These are phyloP conservation scores for Muraenolepis orangiensis DNA, from an alignment of 2,797 vertebrate species.

Conservation along the genomic window DNA sequence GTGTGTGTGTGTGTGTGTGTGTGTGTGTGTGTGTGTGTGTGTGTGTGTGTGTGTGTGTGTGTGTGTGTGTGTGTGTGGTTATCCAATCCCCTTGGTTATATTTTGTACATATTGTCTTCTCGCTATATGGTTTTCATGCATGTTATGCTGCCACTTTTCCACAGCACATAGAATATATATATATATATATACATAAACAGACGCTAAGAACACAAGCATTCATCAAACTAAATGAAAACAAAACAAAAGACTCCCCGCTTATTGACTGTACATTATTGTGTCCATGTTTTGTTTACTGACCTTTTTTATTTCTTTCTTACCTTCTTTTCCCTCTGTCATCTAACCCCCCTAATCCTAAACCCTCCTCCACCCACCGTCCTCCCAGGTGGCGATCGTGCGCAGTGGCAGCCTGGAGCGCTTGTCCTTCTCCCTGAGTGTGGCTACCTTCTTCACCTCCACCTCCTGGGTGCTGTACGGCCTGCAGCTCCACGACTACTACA, in stretches of 20 bases:
- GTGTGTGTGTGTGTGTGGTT: slow-evolving; percentile 20
- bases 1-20: slow-evolving; percentile 24
- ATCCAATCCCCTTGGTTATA: slow-evolving; percentile 22
- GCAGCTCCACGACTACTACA: slow-evolving; percentile 79
- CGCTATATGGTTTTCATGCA: slow-evolving; percentile 6
- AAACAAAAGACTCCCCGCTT: too few species aligned
- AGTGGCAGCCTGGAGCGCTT: slow-evolving; percentile 81
- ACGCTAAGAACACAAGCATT: too few species aligned
- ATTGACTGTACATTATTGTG: too few species aligned
- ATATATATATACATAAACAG: too few species aligned
- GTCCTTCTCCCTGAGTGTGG: slow-evolving; percentile 85
- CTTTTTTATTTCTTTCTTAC: too few species aligned
- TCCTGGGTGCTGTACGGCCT: slow-evolving; percentile 90
- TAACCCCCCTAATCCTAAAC: too few species aligned
- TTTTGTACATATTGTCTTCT: slow-evolving; percentile 10
- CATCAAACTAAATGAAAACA: too few species aligned
- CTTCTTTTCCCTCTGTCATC: background rate
- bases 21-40: slow-evolving; percentile 21
- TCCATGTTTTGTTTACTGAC: too few species aligned
- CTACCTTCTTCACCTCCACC: slow-evolving; percentile 86
- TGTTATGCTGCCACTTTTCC: background rate
- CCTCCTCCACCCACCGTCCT: background rate
- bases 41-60: slow-evolving; percentile 2
- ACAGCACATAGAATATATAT: background rate
- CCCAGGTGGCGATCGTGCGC: slow-evolving; percentile 78